Evolutionary conservation across 2,113 vertebrate species (phyloP).

Genomic region (Furnarius figulus): DNA sequence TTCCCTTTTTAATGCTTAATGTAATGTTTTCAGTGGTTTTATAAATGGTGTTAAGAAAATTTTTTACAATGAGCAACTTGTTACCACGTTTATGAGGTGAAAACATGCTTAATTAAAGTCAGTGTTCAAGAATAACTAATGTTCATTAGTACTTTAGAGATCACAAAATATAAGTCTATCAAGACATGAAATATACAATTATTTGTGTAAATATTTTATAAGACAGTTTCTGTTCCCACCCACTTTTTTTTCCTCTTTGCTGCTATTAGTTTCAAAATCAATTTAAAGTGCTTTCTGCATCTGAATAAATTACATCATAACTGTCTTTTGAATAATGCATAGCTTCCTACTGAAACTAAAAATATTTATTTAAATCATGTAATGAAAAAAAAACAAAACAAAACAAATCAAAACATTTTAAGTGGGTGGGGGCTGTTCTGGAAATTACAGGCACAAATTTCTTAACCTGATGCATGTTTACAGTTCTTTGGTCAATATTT

Average conservation of each 20-base stretch:
- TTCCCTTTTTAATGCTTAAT: not conserved
- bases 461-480: not conserved
- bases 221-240: not conserved
- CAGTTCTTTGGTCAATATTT: not conserved
- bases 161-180: not conserved
- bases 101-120: not conserved
- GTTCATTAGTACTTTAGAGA: not conserved
- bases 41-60: not conserved
- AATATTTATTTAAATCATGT: constrained; percentile 3
- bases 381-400: not conserved
- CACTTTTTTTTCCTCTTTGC: not conserved
- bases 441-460: not conserved
- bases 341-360: constrained; percentile 1
- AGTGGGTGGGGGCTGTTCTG: not conserved
- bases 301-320: constrained; percentile 7
- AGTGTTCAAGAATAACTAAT: not conserved
- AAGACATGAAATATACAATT: not conserved
- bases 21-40: not conserved
- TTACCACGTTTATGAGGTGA: not conserved
- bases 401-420: not conserved
- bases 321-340: constrained; percentile 21
- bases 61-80: not conserved
- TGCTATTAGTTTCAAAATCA: constrained; percentile 25
- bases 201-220: not conserved
- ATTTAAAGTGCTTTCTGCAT: constrained; percentile 16